Percentiles rank a stretch among this genome's conserved stretches.
Conservation (phyloP, 1,140 invertebrate genomes). For the Philopotamus ludificatus region DNA sequence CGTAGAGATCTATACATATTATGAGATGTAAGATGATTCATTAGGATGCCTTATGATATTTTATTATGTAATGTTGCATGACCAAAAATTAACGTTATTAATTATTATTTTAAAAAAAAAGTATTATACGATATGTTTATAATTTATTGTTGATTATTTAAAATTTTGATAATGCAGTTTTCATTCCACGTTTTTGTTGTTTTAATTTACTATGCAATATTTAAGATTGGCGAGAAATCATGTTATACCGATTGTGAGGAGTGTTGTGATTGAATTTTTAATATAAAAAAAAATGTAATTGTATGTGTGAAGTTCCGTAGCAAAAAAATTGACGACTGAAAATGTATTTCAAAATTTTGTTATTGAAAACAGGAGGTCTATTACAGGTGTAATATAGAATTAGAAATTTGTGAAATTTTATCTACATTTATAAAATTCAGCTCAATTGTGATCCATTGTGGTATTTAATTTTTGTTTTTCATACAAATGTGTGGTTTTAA, state of each 20-base stretch:
- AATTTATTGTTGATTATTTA: no score
- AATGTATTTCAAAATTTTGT: constrained; percentile 8
- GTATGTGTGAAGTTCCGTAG: background rate
- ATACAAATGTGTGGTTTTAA: no score
- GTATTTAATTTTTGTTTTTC: constrained; percentile 25
- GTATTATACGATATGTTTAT: no score
- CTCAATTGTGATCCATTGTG: constrained; percentile 31
- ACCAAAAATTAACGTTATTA: no score
- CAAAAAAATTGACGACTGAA: background rate
- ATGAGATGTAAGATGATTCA: background rate
- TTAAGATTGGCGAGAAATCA: no score
- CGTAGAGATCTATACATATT: no score
- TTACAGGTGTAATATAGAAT: constrained; percentile 21
- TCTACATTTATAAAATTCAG: constrained; percentile 19
- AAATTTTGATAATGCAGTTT: no score
- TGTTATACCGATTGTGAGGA: background rate
- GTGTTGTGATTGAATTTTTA: background rate
- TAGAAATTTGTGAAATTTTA: constrained; percentile 14
- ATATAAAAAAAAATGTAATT: no score
- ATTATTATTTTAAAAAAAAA: no score
- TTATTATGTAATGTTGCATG: background rate
- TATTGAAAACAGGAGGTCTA: constrained; percentile 2
- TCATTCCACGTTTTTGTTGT: no score
- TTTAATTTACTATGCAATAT: no score
- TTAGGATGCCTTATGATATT: background rate